Conservation (phyloP, 2,888 invertebrate genomes). For the Pachycephus smyrnensis region DNA sequence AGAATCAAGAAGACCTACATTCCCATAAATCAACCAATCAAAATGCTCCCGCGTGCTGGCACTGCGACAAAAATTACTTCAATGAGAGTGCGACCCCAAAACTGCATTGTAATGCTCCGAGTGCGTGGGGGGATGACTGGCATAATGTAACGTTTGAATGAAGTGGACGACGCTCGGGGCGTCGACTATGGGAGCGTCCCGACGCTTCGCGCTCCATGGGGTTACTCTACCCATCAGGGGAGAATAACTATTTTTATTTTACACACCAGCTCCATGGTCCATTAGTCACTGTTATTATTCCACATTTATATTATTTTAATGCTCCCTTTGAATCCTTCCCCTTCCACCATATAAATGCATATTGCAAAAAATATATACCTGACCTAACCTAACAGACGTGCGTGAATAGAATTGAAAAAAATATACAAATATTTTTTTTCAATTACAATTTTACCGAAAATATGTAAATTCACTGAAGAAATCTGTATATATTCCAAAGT, state of each 20-base stretch:
- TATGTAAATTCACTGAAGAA: neutral
- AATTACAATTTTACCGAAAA: neutral
- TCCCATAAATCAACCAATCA: conserved; percentile 25
- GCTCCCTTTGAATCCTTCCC: neutral
- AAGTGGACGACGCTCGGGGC: conserved; percentile 18
- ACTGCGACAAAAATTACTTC: conserved; percentile 22
- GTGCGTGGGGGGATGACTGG: conserved; percentile 11
- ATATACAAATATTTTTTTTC: neutral
- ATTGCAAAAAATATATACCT: neutral
- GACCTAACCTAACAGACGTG: neutral
- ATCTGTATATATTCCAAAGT: neutral
- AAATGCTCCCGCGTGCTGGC: conserved; percentile 31
- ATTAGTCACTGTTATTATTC: conserved; percentile 25
- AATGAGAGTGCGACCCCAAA: conserved; percentile 24
- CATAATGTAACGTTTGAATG: conserved; percentile 22
- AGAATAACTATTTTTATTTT: conserved; percentile 12
- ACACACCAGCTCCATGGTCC: conserved; percentile 19
- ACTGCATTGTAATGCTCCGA: conserved; percentile 12
- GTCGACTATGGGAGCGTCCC: conserved; percentile 33
- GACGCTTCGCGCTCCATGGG: conserved; percentile 31
- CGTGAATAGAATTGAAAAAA: too few species aligned
- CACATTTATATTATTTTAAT: neutral
- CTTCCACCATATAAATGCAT: neutral
- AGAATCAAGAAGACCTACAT: neutral
- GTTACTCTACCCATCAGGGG: conserved; percentile 26